Conservation (phyloP, 1,140 invertebrate genomes). For the Papilio xuthus region DNA sequence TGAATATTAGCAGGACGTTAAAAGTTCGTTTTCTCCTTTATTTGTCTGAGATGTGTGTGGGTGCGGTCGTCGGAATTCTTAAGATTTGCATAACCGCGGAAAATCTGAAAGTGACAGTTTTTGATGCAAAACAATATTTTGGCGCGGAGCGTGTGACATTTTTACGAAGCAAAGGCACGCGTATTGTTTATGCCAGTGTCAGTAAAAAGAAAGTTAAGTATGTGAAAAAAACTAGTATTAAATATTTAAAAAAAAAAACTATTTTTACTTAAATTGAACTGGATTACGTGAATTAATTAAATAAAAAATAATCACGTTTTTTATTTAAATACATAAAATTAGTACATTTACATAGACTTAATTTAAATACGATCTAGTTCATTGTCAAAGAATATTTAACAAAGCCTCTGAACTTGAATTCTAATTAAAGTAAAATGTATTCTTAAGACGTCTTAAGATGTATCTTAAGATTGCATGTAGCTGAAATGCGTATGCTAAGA, state of each 20-base stretch:
- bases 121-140: conserved; percentile 30
- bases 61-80: conserved; percentile 19
- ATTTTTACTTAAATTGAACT: too few species aligned
- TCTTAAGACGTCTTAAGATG: too few species aligned
- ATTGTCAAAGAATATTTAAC: background rate
- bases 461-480: too few species aligned
- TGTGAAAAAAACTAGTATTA: background rate
- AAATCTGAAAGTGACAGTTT: conserved; percentile 34
- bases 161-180: conserved; percentile 1
- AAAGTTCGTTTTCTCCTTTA: conserved; percentile 27
- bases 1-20: background rate
- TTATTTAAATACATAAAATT: background rate
- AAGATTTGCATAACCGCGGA: conserved; percentile 17
- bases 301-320: too few species aligned
- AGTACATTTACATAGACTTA: background rate
- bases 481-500: too few species aligned
- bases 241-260: too few species aligned
- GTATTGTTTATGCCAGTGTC: background rate
- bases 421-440: too few species aligned
- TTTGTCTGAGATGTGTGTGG: conserved; percentile 24
- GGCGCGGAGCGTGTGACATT: background rate
- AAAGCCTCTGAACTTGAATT: background rate
- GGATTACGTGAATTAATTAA: too few species aligned
- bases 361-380: background rate
- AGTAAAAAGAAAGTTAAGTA: conserved; percentile 10